A percentile compares a stretch with the other conserved stretches of the same genome.
Evolutionary conservation across 2,888 invertebrate genomes (phyloP).

Genomic region (Mystacides longicornis): DNA sequence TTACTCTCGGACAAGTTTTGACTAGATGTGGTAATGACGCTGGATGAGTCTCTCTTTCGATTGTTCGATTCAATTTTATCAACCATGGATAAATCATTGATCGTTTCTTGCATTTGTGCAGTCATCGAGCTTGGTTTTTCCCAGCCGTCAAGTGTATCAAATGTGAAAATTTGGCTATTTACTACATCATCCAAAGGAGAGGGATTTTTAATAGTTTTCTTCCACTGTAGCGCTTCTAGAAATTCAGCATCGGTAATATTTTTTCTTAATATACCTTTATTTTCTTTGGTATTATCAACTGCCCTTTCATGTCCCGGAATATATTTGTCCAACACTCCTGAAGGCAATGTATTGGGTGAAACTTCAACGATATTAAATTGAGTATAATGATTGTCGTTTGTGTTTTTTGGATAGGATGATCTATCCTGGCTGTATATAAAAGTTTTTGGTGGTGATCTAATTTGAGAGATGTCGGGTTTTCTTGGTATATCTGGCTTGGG

Average conservation of each 20-base stretch:
- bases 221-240: background rate
- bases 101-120: too few species aligned
- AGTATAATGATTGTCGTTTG: background rate
- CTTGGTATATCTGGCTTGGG: constrained; percentile 8
- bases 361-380: background rate
- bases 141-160: too few species aligned
- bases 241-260: background rate
- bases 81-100: too few species aligned
- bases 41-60: background rate
- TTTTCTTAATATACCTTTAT: background rate
- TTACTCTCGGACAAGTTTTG: background rate
- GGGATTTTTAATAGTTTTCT: constrained; percentile 7
- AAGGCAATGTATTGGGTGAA: background rate
- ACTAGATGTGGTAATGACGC: background rate
- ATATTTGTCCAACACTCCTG: background rate
- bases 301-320: background rate
- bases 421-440: background rate
- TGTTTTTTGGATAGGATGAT: background rate
- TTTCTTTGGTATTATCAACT: background rate
- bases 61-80: too few species aligned
- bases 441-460: background rate
- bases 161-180: too few species aligned
- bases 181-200: background rate
- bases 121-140: too few species aligned
- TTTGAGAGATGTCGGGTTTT: background rate